These are phyloP conservation scores for Apocrypta bakeri DNA, from an alignment of 1,140 invertebrate genomes.

Conservation along the genomic window DNA sequence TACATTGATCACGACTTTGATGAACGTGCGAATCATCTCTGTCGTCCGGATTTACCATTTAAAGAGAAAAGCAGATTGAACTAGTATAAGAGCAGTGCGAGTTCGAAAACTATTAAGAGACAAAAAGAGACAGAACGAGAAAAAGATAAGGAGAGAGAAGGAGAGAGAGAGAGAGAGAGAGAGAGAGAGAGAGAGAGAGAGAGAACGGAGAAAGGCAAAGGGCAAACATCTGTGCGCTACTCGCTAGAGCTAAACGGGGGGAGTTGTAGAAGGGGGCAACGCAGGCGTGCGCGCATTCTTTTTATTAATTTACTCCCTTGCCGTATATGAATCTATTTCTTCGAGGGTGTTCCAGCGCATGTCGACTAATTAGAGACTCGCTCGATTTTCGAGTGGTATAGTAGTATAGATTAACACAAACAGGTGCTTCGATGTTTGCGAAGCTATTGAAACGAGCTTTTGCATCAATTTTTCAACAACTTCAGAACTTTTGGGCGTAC, in stretches of 20 bases:
- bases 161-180: background rate
- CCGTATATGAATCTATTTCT: background rate
- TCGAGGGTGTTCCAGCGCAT: constrained; percentile 7
- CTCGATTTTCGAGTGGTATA: background rate
- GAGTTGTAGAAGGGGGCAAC: background rate
- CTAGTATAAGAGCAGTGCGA: background rate
- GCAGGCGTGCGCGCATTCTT: constrained; percentile 40
- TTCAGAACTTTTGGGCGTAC: background rate
- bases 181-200: background rate
- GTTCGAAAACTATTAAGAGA: background rate
- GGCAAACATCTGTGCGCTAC: constrained; percentile 61
- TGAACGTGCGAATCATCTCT: background rate
- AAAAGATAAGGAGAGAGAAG: too few species aligned
- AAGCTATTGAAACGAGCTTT: too few species aligned
- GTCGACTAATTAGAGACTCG: constrained; percentile 22
- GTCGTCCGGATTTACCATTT: background rate
- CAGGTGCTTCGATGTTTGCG: background rate
- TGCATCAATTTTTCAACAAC: too few species aligned
- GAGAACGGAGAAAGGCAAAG: constrained; percentile 20
- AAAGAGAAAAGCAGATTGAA: constrained; percentile 16
- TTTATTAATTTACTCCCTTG: constrained; percentile 66
- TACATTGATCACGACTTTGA: too few species aligned
- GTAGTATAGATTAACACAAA: background rate
- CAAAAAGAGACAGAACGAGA: background rate
- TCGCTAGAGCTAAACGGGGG: background rate